phyloP scores from a whole-genome alignment of 2,113 vertebrate species.

The western clawed frog (Xenopus tropicalis) region DNA sequence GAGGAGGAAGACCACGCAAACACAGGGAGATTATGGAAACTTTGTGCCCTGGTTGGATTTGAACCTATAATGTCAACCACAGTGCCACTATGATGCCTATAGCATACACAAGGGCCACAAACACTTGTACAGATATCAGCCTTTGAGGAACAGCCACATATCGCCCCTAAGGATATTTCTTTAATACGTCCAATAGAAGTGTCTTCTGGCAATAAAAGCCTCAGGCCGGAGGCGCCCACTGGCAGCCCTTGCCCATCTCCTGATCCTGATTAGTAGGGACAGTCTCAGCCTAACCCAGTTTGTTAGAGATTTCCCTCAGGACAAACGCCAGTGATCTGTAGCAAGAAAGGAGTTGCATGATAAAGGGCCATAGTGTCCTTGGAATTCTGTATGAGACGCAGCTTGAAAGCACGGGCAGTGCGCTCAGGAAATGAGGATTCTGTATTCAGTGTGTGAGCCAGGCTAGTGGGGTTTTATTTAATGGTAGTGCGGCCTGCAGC shows the following conservation, averaged over 20 bases:
- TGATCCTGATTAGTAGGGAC: slow-evolving; percentile 32
- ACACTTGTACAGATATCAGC: too few species aligned
- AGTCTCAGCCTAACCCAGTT: slow-evolving; percentile 19
- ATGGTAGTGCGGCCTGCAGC: too few species aligned
- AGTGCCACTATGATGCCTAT: too few species aligned
- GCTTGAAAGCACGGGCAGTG: not conserved
- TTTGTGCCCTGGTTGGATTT: too few species aligned
- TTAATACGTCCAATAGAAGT: not conserved
- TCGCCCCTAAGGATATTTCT: too few species aligned
- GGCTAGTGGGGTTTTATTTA: too few species aligned
- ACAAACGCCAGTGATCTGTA: slow-evolving; percentile 26
- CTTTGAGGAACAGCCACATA: too few species aligned
- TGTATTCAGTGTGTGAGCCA: not conserved
- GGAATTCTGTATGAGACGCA: slow-evolving; percentile 27
- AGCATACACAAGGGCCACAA: too few species aligned
- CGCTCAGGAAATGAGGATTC: not conserved
- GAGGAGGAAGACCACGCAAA: too few species aligned
- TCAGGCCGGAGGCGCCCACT: not conserved
- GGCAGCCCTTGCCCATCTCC: not conserved
- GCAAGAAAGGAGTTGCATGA: slow-evolving; percentile 10
- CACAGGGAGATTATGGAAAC: too few species aligned
- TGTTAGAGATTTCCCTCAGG: slow-evolving; percentile 34
- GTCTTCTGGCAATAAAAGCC: not conserved
- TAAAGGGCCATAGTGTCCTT: not conserved
- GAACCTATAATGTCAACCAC: too few species aligned